Conservation (phyloP, 2,797 vertebrate species). For the Ceryle rudis region DNA sequence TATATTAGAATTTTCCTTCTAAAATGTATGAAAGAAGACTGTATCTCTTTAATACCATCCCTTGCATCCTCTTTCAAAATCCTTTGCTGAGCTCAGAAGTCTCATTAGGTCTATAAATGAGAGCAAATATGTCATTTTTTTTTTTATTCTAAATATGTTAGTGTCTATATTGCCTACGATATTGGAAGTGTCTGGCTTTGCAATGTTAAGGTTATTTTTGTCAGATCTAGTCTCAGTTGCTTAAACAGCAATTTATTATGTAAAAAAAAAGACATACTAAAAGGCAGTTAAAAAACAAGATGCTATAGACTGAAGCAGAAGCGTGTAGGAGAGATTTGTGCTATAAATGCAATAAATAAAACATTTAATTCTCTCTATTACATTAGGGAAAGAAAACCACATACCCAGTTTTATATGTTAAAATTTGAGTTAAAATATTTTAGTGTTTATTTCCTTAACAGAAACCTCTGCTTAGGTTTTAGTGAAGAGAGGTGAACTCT, state of each 20-base stretch:
- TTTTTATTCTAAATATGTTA: neutral
- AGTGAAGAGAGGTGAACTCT: neutral
- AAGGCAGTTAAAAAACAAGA: neutral
- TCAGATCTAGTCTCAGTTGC: neutral
- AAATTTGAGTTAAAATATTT: neutral
- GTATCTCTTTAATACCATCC: neutral
- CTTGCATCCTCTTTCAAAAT: neutral
- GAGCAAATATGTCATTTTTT: neutral
- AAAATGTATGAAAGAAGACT: neutral
- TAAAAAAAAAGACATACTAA: neutral
- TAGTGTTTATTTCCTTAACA: neutral
- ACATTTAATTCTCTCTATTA: neutral
- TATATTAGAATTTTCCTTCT: neutral
- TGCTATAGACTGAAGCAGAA: neutral
- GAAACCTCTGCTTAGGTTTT: neutral
- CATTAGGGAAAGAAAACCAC: neutral
- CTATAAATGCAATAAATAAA: neutral
- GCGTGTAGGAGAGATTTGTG: neutral
- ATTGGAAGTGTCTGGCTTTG: neutral
- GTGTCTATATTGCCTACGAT: neutral
- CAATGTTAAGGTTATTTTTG: neutral
- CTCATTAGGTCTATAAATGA: neutral
- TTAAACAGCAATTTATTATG: neutral
- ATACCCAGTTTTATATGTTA: neutral
- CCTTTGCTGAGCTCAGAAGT: neutral